Percentiles rank a stretch among this genome's conserved stretches.
phyloP scores from a whole-genome alignment of 2,797 vertebrate genomes.

The Diplodus puntazzo region DNA sequence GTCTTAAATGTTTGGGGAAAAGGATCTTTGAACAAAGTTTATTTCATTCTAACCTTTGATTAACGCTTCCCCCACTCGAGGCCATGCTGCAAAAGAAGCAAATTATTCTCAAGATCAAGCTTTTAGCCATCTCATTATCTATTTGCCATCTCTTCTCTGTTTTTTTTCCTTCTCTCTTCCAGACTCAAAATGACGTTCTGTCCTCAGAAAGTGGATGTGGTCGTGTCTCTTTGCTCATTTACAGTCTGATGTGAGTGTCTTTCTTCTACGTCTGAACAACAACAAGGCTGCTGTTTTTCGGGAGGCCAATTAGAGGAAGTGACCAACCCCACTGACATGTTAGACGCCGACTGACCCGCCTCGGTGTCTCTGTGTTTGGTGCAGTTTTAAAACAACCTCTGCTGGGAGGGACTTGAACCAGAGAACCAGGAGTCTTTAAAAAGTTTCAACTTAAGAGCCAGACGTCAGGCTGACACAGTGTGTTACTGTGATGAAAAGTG shows the following conservation, averaged over 20 bases:
- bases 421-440: neutral
- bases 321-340: slow-evolving; percentile 26
- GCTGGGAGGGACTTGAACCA: neutral
- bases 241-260: slow-evolving; percentile 48
- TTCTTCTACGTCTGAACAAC: slow-evolving; percentile 22
- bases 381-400: neutral
- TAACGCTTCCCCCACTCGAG: slow-evolving; percentile 70
- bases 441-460: neutral
- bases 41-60: slow-evolving; percentile 81
- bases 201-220: slow-evolving; percentile 47
- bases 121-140: slow-evolving; percentile 79
- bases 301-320: slow-evolving; percentile 55
- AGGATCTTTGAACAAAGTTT: slow-evolving; percentile 81
- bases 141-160: slow-evolving; percentile 59
- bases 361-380: slow-evolving; percentile 1
- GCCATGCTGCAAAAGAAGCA: slow-evolving; percentile 66
- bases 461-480: neutral
- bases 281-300: slow-evolving; percentile 15
- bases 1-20: slow-evolving; percentile 73
- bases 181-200: slow-evolving; percentile 46
- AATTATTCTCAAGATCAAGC: slow-evolving; percentile 80
- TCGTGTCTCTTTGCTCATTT: slow-evolving; percentile 50
- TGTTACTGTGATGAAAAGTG: neutral
- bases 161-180: slow-evolving; percentile 16
- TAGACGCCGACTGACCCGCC: slow-evolving; percentile 3